Evolutionary conservation across 2,113 vertebrate species (phyloP).

Genomic region (Silurus glanis): DNA sequence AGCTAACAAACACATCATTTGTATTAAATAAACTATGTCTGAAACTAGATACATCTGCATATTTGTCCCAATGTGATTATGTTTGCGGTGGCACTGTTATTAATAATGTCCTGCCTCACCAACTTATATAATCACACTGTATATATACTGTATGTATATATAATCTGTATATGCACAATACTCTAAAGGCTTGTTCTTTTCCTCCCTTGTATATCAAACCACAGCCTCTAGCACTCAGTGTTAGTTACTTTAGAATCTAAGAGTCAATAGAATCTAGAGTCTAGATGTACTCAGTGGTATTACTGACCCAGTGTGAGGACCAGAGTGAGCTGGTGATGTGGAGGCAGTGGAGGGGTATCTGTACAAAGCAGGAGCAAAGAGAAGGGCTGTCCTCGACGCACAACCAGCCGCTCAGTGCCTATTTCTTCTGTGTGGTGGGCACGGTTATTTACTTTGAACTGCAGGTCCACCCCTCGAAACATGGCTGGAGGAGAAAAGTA

Average conservation of each 20-base stretch:
- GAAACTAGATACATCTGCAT: no score
- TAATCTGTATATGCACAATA: no score
- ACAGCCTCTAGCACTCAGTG: neutral
- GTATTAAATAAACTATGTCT: no score
- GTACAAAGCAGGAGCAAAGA: conserved; percentile 70
- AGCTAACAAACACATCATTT: no score
- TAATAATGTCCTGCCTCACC: no score
- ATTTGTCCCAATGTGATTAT: no score
- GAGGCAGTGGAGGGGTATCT: conserved; percentile 61
- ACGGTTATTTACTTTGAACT: conserved; percentile 73
- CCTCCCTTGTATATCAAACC: neutral
- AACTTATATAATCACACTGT: no score
- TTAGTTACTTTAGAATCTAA: no score
- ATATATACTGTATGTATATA: no score
- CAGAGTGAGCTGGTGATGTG: conserved; percentile 64
- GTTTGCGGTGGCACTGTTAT: no score
- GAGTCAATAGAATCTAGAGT: no score
- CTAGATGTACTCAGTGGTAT: neutral
- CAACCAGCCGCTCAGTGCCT: conserved; percentile 68
- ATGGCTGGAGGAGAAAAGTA: conserved; percentile 48
- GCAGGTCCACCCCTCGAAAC: conserved; percentile 65
- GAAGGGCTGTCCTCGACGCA: conserved; percentile 80
- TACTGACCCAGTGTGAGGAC: conserved; percentile 72
- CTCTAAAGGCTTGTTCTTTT: neutral
- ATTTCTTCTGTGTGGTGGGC: conserved; percentile 79